These are phyloP conservation scores for Cephonodes hylas DNA, from an alignment of 2,888 invertebrate genomes.

Conservation along the genomic window DNA sequence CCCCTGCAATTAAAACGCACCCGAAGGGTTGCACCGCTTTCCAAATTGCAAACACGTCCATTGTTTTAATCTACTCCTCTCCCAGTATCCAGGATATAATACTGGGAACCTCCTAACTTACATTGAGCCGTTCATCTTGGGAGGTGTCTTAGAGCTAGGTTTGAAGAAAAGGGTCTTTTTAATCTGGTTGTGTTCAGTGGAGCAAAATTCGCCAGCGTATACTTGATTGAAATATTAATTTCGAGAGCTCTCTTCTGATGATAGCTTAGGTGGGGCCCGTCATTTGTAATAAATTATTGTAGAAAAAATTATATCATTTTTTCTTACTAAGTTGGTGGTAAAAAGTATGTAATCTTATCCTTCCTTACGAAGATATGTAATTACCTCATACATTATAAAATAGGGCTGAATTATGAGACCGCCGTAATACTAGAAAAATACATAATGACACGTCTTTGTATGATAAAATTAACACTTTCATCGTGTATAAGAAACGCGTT, in stretches of 20 bases:
- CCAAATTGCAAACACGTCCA: constrained; percentile 77
- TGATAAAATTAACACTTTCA: constrained; percentile 34
- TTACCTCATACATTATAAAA: constrained; percentile 29
- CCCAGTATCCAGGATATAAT: constrained; percentile 61
- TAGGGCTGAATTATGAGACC: constrained; percentile 29
- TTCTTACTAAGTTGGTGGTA: background rate
- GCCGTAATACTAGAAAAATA: constrained; percentile 37
- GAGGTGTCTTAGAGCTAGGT: constrained; percentile 22
- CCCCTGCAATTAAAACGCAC: constrained; percentile 78
- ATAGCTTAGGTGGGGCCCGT: constrained; percentile 23
- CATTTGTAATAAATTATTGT: background rate
- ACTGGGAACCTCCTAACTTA: constrained; percentile 50
- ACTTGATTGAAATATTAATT: constrained; percentile 74
- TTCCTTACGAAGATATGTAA: constrained; percentile 22
- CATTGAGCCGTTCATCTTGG: constrained; percentile 35
- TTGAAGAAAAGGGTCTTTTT: constrained; percentile 33
- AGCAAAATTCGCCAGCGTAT: constrained; percentile 49
- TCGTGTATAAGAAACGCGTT: constrained; percentile 16
- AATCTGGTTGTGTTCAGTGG: constrained; percentile 40
- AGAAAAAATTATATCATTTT: background rate
- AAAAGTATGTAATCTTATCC: background rate
- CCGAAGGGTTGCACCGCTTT: constrained; percentile 75
- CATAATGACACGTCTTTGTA: constrained; percentile 36
- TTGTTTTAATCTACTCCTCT: constrained; percentile 75
- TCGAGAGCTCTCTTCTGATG: constrained; percentile 36